phyloP scores from a whole-genome alignment of 2,113 vertebrate genomes.

The Plecotus auritus region DNA sequence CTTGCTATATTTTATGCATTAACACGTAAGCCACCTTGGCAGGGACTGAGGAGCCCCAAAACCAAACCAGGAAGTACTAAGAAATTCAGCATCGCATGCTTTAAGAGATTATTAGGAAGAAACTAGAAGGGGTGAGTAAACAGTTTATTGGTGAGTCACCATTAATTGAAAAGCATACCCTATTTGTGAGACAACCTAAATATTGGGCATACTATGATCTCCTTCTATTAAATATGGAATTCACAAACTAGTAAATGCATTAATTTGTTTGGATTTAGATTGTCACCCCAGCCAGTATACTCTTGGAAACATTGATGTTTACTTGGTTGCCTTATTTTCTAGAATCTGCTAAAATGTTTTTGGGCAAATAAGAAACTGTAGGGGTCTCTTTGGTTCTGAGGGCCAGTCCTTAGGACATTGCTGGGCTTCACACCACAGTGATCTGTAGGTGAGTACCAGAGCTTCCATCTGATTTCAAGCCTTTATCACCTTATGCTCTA shows the following conservation, averaged over 20 bases:
- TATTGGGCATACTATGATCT: not conserved
- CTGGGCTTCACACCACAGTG: not conserved
- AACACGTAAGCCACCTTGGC: no score
- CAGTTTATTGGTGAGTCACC: slow-evolving; percentile 39
- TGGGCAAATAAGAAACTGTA: not conserved
- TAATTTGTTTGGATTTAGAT: not conserved
- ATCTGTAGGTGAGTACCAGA: not conserved
- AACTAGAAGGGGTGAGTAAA: not conserved
- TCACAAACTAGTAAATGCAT: not conserved
- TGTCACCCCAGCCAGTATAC: not conserved
- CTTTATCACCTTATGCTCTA: not conserved
- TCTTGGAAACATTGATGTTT: not conserved
- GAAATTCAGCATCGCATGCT: not conserved
- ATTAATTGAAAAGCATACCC: not conserved
- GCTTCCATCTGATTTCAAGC: not conserved
- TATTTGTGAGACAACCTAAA: not conserved
- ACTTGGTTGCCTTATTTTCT: not conserved
- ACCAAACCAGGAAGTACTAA: slow-evolving; percentile 24
- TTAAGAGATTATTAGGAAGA: slow-evolving; percentile 39
- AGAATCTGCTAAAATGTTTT: not conserved
- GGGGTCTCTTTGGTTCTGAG: not conserved
- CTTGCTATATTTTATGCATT: not conserved
- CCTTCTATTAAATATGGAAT: not conserved
- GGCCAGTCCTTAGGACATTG: not conserved
- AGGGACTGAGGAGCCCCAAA: not conserved